phyloP scores from a whole-genome alignment of 2,113 vertebrate genomes.

The Phalacrocorax brasilianus region DNA sequence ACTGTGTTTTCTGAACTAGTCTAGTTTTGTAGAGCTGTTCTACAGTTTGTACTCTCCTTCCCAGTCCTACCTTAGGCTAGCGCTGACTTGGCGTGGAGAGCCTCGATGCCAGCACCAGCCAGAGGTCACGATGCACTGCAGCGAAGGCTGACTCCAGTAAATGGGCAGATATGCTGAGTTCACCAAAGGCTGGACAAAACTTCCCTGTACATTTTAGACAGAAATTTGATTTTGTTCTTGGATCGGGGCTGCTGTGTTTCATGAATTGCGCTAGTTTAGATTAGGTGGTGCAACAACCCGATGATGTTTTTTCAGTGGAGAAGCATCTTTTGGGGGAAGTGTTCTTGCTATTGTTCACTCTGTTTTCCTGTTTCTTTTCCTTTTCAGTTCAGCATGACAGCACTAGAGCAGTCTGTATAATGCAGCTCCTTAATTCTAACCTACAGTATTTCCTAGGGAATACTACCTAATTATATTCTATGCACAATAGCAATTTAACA shows the following conservation, averaged over 20 bases:
- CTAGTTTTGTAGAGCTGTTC: background rate
- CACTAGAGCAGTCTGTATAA: background rate
- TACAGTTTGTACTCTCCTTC: background rate
- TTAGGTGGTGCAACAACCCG: background rate
- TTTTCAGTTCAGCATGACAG: background rate
- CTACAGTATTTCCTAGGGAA: constrained; percentile 13
- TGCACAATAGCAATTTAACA: constrained; percentile 44
- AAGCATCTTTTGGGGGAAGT: background rate
- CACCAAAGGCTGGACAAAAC: background rate
- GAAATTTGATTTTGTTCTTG: background rate
- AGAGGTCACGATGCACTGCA: background rate
- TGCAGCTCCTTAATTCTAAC: background rate
- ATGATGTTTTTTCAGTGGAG: background rate
- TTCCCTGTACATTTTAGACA: background rate
- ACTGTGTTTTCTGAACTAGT: background rate
- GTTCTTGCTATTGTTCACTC: background rate
- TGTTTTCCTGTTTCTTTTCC: constrained; percentile 10
- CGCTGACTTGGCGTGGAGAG: background rate
- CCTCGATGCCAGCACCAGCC: background rate
- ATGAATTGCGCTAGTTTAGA: background rate
- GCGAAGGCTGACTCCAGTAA: background rate
- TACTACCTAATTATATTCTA: constrained; percentile 29
- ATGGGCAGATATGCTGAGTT: rapidly evolving
- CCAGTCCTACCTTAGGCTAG: background rate
- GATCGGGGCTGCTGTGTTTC: background rate